phyloP scores from a whole-genome alignment of 2,888 invertebrate species.

The Ectemnius continuus region DNA sequence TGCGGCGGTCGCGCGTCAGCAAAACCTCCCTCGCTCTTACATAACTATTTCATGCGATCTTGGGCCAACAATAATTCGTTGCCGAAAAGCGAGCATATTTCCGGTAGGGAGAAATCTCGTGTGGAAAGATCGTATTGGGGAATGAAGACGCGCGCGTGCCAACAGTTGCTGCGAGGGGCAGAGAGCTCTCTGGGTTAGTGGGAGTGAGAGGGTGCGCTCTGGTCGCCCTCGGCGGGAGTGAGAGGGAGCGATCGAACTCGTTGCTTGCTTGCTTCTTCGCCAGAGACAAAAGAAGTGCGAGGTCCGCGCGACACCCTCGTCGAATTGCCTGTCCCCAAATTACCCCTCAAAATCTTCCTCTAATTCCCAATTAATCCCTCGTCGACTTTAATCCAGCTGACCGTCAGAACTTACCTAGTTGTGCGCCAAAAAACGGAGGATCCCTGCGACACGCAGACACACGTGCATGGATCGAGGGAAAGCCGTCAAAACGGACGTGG shows the following conservation, averaged over 20 bases:
- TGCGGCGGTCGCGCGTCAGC: background rate
- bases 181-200: too few relatives aligned
- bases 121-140: too few relatives aligned
- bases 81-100: too few relatives aligned
- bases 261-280: too few relatives aligned
- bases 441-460: constrained; percentile 61
- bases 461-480: constrained; percentile 51
- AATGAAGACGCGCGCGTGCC: too few relatives aligned
- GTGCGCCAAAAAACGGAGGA: constrained; percentile 69
- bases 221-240: constrained; percentile 1
- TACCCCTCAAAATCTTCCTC: too few relatives aligned
- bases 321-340: too few relatives aligned
- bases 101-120: too few relatives aligned
- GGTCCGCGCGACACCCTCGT: background rate
- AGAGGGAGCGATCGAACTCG: constrained; percentile 11
- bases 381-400: constrained; percentile 8
- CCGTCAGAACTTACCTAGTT: constrained; percentile 63
- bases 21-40: background rate
- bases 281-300: constrained; percentile 37
- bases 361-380: too few relatives aligned
- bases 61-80: too few relatives aligned
- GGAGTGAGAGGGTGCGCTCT: background rate
- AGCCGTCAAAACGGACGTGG: constrained; percentile 41
- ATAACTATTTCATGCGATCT: too few relatives aligned
- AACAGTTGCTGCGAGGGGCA: too few relatives aligned